Conservation (phyloP, 2,888 invertebrate genomes). For the Oligia fasciuncula region DNA sequence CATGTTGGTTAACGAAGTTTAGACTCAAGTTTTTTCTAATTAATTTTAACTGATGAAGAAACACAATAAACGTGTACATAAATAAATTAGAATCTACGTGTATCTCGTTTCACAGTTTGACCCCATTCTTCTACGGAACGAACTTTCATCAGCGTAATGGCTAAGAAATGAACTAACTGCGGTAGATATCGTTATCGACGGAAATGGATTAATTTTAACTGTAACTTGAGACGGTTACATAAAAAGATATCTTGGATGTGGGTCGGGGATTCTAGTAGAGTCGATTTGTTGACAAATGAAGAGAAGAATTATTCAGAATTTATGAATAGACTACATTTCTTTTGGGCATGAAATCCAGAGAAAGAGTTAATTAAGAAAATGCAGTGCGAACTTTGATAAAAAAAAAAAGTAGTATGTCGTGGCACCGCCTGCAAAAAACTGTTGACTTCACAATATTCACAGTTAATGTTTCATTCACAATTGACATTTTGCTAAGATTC, state of each 20-base stretch:
- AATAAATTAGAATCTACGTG: conserved; percentile 34
- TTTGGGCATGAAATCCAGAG: not conserved
- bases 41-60: not conserved
- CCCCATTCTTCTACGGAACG: conserved; percentile 34
- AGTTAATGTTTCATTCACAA: not conserved
- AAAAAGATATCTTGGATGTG: conserved; percentile 23
- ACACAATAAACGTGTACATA: conserved; percentile 2
- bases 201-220: conserved; percentile 56
- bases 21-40: not conserved
- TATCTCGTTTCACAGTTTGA: conserved; percentile 36
- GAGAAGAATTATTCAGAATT: not conserved
- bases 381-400: not conserved
- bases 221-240: conserved; percentile 45
- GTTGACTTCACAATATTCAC: not conserved
- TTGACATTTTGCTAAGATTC: not conserved
- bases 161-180: conserved; percentile 38
- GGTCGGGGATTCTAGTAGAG: not conserved
- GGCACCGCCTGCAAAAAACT: not conserved
- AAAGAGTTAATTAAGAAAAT: not conserved
- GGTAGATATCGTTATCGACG: conserved; percentile 45
- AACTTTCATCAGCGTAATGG: conserved; percentile 58
- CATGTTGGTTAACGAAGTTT: not conserved
- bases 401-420: not conserved
- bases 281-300: not conserved
- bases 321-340: not conserved